Percentiles rank a stretch among this genome's conserved stretches.
Conservation (phyloP, 1,140 invertebrate species). For the Triops longicaudatus region DNA sequence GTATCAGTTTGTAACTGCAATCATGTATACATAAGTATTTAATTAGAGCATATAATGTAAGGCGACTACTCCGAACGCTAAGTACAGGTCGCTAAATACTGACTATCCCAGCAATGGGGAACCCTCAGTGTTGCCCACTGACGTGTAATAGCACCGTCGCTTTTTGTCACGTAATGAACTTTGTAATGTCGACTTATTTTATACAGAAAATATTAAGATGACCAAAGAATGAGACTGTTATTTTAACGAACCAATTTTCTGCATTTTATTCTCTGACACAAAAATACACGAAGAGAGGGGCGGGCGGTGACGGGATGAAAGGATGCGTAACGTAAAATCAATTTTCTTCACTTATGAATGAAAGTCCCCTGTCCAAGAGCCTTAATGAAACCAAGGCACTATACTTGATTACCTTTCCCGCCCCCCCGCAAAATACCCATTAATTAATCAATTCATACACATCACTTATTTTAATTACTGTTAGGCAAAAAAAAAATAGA, state of each 20-base stretch:
- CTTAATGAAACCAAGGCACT: conserved; percentile 11
- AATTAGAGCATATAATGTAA: too few relatives aligned
- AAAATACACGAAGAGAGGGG: neutral
- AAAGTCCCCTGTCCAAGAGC: neutral
- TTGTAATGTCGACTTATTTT: too few relatives aligned
- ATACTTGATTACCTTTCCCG: neutral
- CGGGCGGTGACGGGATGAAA: neutral
- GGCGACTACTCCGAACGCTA: too few relatives aligned
- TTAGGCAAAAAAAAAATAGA: neutral
- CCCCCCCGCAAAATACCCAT: neutral
- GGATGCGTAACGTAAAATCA: neutral
- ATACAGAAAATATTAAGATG: too few relatives aligned
- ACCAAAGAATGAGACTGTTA: neutral
- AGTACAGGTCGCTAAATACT: too few relatives aligned
- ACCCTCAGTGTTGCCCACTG: too few relatives aligned
- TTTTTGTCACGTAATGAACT: too few relatives aligned
- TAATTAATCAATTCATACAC: neutral
- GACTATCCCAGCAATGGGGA: too few relatives aligned
- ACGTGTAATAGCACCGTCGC: too few relatives aligned
- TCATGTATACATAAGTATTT: too few relatives aligned
- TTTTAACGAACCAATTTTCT: conserved; percentile 12
- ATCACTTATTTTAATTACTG: neutral
- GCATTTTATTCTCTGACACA: neutral
- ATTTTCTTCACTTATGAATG: neutral
- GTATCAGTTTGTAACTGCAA: too few relatives aligned